A percentile compares a stretch with the other conserved stretches of the same genome.
phyloP scores from a whole-genome alignment of 1,140 invertebrate species.

The Lucilia sericata region DNA sequence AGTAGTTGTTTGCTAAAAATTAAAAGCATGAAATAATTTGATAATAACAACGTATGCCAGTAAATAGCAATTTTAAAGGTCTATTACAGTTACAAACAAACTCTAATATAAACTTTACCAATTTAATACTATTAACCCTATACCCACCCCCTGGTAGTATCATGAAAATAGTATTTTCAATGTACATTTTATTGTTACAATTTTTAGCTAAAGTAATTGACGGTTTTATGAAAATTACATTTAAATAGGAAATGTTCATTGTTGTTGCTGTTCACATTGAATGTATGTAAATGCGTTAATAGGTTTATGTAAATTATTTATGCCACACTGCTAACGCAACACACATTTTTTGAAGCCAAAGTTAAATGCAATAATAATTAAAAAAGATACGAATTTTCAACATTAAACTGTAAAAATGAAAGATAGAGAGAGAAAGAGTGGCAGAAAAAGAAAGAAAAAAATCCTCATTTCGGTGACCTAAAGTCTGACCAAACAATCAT shows the following conservation, averaged over 20 bases:
- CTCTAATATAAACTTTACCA: too few species aligned
- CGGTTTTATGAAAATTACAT: conserved; percentile 17
- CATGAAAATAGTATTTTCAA: too few species aligned
- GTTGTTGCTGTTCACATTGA: too few species aligned
- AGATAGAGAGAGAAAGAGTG: neutral
- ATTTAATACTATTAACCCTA: too few species aligned
- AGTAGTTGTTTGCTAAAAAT: too few species aligned
- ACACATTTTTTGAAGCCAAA: neutral
- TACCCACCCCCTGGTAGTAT: too few species aligned
- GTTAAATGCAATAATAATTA: conserved; percentile 15
- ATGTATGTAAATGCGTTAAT: neutral
- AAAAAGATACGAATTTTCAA: neutral
- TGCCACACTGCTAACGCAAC: neutral
- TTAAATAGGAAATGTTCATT: neutral
- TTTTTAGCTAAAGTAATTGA: conserved; percentile 22
- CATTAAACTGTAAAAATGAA: too few species aligned
- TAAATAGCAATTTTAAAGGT: too few species aligned
- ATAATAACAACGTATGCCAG: too few species aligned
- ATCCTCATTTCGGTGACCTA: neutral
- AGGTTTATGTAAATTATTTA: conserved; percentile 21
- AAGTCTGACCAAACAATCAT: conserved; percentile 9
- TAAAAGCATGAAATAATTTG: too few species aligned
- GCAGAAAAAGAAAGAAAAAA: neutral
- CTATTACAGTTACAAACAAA: too few species aligned
- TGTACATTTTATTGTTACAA: neutral